phyloP scores from a whole-genome alignment of 2,888 invertebrate genomes.

The Colostygia pectinataria region DNA sequence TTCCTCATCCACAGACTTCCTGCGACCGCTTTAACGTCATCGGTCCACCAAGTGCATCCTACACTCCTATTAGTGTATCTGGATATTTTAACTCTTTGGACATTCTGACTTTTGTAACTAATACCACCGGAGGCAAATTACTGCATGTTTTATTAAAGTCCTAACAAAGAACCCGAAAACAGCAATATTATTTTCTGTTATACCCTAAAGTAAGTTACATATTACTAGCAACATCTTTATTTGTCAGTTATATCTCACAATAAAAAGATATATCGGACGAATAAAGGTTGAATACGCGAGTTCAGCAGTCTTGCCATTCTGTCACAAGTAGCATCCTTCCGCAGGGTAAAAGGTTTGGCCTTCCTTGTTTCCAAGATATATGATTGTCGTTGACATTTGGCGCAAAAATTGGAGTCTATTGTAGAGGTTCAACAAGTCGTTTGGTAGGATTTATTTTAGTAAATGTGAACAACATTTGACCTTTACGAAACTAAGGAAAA shows the following conservation, averaged over 20 bases:
- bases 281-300: conserved; percentile 22
- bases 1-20: too few species aligned
- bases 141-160: background rate
- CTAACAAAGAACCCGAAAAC: background rate
- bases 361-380: conserved; percentile 27
- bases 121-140: too few species aligned
- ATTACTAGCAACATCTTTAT: conserved; percentile 7
- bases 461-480: conserved; percentile 1
- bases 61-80: too few species aligned
- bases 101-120: too few species aligned
- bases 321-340: conserved; percentile 2
- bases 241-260: conserved; percentile 10
- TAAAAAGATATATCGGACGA: conserved; percentile 20
- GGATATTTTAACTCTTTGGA: too few species aligned
- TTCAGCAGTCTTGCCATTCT: conserved; percentile 11
- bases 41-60: too few species aligned
- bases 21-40: too few species aligned
- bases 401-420: conserved; percentile 26
- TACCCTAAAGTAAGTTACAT: background rate
- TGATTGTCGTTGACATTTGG: conserved; percentile 31
- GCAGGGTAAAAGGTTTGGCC: conserved; percentile 10
- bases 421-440: conserved; percentile 31
- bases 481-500: conserved; percentile 14
- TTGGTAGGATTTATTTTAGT: conserved; percentile 23
- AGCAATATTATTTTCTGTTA: background rate